Evolutionary conservation across 2,888 invertebrate genomes (phyloP), one percentile per base, ranked within the genome.

Genomic region (Leistus spinibarbis): DNA sequence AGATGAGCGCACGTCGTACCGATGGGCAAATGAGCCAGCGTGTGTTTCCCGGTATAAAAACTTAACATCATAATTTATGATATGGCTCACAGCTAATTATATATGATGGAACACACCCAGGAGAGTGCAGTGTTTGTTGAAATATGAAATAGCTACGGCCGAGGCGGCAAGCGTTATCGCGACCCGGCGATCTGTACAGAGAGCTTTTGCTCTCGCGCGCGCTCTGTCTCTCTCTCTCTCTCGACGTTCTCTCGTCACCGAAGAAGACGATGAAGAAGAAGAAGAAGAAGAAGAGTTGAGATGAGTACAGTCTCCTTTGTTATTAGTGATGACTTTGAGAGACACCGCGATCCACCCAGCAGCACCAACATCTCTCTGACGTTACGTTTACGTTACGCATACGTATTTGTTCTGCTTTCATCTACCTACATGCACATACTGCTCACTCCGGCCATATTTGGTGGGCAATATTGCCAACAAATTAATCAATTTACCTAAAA

Each of bases 61-160:
- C 82, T 83, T 84, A 84, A 84, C 84, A 83, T 84, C 84, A 84
- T 84, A 84, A 84, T 84, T 84, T 84, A 84, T 84, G 84, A 82
- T 82, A 82, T 84, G 78, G 84, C 84, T 83, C 71, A 80, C 80
- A 84, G 84, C 84, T 84, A 84, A 84, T 84, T 84, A 84, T 84
- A 84, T 82, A 82, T 83, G 83, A 84, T 83, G 83, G 83, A 83
- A 81, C 81, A 80, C 75, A 75, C 73, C 73, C 73, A 75, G 62
- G 68, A 69, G 69, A 75, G 69, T 63, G 68, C 75, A 69, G 64
- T 75, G 84, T 84, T 84, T 84, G 84, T 84, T 84, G 84, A 84
- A 84, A 84, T 84, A 84, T 81, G 82, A 84, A 84, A 84, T 84
- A 84, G 83, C 83, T 82, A 81, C 81, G 81, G 81, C 82, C 77